Evolutionary conservation across 1,140 invertebrate species (phyloP).

Genomic region (Ceratina japonica): DNA sequence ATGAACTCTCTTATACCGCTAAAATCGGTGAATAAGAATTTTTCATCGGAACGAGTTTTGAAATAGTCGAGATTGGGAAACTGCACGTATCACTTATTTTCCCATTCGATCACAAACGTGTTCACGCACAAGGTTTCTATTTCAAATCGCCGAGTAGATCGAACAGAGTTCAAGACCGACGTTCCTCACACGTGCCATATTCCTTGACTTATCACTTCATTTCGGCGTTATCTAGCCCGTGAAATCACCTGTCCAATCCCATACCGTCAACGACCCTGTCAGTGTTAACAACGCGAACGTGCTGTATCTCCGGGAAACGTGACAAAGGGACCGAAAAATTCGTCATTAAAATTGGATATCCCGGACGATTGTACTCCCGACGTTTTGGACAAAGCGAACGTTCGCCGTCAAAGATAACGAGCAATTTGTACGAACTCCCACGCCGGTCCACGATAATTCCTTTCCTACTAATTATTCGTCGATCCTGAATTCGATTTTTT

Average conservation of each 20-base stretch:
- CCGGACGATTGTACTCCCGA: not conserved
- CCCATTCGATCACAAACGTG: not conserved
- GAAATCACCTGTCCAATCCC: not conserved
- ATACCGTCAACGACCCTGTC: slow-evolving; percentile 3
- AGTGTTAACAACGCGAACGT: slow-evolving; percentile 5
- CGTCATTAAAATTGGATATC: not conserved
- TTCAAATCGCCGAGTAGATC: not conserved
- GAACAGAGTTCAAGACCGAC: not conserved
- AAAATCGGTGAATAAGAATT: no score
- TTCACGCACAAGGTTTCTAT: not conserved
- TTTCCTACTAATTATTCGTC: not conserved
- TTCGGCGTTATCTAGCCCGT: not conserved
- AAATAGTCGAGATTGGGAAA: no score
- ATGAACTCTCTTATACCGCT: not conserved
- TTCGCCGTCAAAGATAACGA: slow-evolving; percentile 14
- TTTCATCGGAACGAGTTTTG: not conserved
- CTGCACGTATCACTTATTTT: no score
- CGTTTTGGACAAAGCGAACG: not conserved
- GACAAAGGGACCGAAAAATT: not conserved
- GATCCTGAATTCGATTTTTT: not conserved
- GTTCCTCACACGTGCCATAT: not conserved
- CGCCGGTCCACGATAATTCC: not conserved
- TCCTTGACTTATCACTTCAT: not conserved
- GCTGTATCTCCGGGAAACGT: not conserved
- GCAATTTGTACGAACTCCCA: not conserved